Conservation (phyloP, 1,140 invertebrate species). For the Macrotrachela quadricornifera region DNA sequence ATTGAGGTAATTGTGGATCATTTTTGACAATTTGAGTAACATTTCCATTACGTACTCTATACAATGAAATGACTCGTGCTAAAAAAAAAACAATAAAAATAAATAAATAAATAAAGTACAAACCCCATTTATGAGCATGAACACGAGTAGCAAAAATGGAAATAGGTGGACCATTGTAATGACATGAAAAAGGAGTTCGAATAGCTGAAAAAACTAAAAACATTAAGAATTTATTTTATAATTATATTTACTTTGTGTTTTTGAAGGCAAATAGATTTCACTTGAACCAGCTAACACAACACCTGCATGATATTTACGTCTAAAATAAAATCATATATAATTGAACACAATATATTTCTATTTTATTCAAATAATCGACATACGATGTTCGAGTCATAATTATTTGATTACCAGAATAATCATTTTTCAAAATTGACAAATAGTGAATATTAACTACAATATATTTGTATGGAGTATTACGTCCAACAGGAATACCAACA, state of each 20-base stretch:
- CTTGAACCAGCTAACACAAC: slow-evolving; percentile 17
- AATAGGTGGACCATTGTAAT: background rate
- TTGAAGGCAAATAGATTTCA: slow-evolving; percentile 13
- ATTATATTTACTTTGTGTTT: slow-evolving; percentile 14
- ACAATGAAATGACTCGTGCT: slow-evolving; percentile 66
- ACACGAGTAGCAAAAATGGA: slow-evolving; percentile 7
- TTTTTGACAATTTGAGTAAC: slow-evolving; percentile 41
- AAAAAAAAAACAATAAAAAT: slow-evolving; percentile 9
- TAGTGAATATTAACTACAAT: slow-evolving; percentile 77
- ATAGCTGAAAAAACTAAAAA: background rate
- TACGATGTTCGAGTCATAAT: slow-evolving; percentile 51
- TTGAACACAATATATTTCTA: slow-evolving; percentile 7
- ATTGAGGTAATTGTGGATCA: slow-evolving; percentile 67
- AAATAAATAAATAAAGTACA: background rate
- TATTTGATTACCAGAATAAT: slow-evolving; percentile 56
- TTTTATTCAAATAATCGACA: slow-evolving; percentile 19
- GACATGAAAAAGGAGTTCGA: slow-evolving; percentile 6
- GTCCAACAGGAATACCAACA: slow-evolving; percentile 39
- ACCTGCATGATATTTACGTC: slow-evolving; percentile 19
- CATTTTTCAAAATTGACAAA: slow-evolving; percentile 43
- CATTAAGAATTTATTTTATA: background rate
- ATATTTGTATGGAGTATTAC: slow-evolving; percentile 31
- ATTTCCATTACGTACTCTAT: slow-evolving; percentile 42
- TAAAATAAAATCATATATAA: slow-evolving; percentile 20
- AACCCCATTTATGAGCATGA: slow-evolving; percentile 2